phyloP scores from a whole-genome alignment of 2,797 vertebrate species.

The Spinus pinus region DNA sequence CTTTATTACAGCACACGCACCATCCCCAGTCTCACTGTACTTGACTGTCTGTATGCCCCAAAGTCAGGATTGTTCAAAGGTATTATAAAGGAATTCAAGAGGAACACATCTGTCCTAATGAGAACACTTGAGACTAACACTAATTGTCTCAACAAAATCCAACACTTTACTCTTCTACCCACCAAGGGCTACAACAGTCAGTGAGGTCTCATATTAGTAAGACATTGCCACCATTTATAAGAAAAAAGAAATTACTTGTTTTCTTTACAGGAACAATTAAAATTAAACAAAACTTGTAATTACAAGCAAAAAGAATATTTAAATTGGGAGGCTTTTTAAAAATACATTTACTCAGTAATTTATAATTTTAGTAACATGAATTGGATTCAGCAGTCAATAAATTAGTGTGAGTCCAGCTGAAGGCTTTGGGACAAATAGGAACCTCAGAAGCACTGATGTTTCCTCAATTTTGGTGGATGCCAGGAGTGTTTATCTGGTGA shows the following conservation, averaged over 20 bases:
- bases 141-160: background rate
- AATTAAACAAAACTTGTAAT: background rate
- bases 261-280: background rate
- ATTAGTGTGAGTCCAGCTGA: background rate
- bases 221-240: background rate
- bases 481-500: background rate
- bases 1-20: background rate
- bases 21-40: conserved; percentile 2
- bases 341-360: background rate
- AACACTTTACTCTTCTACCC: background rate
- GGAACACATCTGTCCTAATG: background rate
- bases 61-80: conserved; percentile 34
- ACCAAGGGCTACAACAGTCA: background rate
- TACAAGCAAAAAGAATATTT: background rate
- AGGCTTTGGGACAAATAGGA: background rate
- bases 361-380: background rate
- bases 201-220: background rate
- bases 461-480: background rate
- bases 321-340: background rate
- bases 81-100: conserved; percentile 20
- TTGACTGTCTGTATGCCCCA: conserved; percentile 6
- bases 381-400: background rate
- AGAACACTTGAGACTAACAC: background rate
- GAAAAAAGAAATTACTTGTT: background rate
- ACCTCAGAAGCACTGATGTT: background rate